Conservation (phyloP, 2,113 vertebrate species). For the Pholis gunnellus region DNA sequence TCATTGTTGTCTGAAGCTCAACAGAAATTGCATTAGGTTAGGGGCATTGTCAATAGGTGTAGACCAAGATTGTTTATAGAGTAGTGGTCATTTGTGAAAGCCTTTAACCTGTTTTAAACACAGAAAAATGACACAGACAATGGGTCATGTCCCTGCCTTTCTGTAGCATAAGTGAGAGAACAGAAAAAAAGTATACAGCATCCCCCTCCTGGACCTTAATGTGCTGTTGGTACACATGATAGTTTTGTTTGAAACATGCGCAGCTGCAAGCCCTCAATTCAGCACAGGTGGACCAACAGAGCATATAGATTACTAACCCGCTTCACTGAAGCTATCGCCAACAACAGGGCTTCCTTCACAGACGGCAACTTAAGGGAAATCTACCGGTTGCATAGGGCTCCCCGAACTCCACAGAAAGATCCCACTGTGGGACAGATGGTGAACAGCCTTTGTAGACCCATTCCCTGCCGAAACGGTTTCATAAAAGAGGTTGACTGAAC, state of each 20-base stretch:
- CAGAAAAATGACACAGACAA: background rate
- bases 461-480: conserved; percentile 9
- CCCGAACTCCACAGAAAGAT: background rate
- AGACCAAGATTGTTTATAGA: background rate
- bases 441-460: conserved; percentile 28
- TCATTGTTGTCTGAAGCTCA: background rate
- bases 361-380: conserved; percentile 24
- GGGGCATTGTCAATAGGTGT: background rate
- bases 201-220: background rate
- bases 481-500: conserved; percentile 19
- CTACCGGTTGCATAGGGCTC: conserved; percentile 25
- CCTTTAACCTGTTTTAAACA: background rate
- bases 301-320: conserved; percentile 19
- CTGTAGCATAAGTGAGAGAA: background rate
- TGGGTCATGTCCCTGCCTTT: background rate
- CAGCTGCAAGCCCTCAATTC: background rate
- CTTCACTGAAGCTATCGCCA: conserved; percentile 1
- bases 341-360: conserved; percentile 26
- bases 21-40: background rate
- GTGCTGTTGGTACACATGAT: background rate
- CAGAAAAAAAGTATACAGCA: background rate
- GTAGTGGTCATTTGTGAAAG: background rate
- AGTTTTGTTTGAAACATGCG: background rate
- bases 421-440: conserved; percentile 42
- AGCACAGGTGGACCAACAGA: conserved; percentile 31